Evolutionary conservation across 2,888 invertebrate genomes (phyloP), one percentile per base, ranked within the genome.

Genomic region (Pantelozetes paolii): DNA sequence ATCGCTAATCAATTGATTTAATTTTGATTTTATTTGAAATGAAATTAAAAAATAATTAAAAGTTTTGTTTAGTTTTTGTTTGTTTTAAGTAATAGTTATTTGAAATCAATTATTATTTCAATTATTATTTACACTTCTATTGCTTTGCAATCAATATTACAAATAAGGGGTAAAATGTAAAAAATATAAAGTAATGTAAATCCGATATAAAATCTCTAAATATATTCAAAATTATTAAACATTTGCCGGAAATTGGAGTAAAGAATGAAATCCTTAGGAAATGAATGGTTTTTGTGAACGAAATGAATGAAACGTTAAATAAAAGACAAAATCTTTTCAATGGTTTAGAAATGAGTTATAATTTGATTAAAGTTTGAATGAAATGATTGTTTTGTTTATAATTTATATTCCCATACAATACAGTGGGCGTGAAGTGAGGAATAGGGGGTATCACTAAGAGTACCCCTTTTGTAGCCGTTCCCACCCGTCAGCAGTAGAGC

Each of bases 401-500:
- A 36, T 74, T 90, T 90, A 84, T 89, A 88, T 83, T 94, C 94
- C 93, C 94, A 94, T 70, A 94, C 87, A 77, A 93, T 89, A 80
- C 94, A 89, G 83, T 93, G 91, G 20, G 94, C 92, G 85, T 92
- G 91, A 80, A 77, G 72, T 67, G 69, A 73, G 73, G 32, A 86
- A 84, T 50, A 81, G 77, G 81, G 80, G 72, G 81, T 77, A 77
- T 81, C 88, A 87, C 80, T 88, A 87, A 23, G 89, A 87, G 80
- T 90, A 90, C 74, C 91, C 89, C 91, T 91, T 83, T 91, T 91
- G 28, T 94, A 94, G 2, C 94, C 94, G 15, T 92, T 86, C 1
- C 94, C 94, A 0, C 93, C 94, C 86, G 91, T 91, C 71, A 94
- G 83, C 0, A 92, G 91, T 59, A 94, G 87, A 32, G 93, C 89